Evolutionary conservation across 1,140 invertebrate species (phyloP), one percentile per base, ranked within the genome.

Genomic region (Brachionus koreanus): DNA sequence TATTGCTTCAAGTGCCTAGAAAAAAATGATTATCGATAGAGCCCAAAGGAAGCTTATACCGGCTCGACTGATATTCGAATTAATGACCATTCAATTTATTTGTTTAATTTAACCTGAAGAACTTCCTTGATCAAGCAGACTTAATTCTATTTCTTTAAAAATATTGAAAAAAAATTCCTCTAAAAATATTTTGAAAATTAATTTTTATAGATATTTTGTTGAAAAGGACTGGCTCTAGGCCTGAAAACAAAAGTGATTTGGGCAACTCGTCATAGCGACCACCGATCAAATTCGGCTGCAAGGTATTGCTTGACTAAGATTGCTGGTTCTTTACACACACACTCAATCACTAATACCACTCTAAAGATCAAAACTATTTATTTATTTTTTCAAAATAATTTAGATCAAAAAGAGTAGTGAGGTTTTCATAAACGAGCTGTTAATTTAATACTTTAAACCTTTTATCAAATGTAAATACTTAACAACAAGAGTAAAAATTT

Each of bases 371-470:
- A 23, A n/a, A n/a, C n/a, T 42, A 42, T 42, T 42, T 42, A 3
- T 42, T 42, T 42, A 7, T 42, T n/a, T n/a, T n/a, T n/a, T n/a
- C n/a, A 42, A 42, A 42, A 29, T 29, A 29, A 29, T 29, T 29
- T 16, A 49, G 4, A 49, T 49, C 43, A 49, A 49, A 49, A 49
- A 49, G 43, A 49, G 13, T 49, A n/a, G 13, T 49, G 13, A 49
- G 13, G 43, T 23, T 57, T 57, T 57, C 49, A 57, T 57, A 23
- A 57, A 23, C 19, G 9, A 57, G 49, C 49, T 57, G n/a, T 57
- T 57, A 57, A 57, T 57, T 57, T 57, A 57, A 57, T 57, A 57
- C 49, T 57, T 57, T 57, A 57, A 57, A 9, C 49, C 49, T 57
- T 57, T 57, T 57, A 57, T 9, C 16, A 57, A 57, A 57, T 57